Percentiles rank a stretch among this genome's conserved stretches.
phyloP scores from a whole-genome alignment of 92 coral and sea anemone species.

The Micromussa lordhowensis region DNA sequence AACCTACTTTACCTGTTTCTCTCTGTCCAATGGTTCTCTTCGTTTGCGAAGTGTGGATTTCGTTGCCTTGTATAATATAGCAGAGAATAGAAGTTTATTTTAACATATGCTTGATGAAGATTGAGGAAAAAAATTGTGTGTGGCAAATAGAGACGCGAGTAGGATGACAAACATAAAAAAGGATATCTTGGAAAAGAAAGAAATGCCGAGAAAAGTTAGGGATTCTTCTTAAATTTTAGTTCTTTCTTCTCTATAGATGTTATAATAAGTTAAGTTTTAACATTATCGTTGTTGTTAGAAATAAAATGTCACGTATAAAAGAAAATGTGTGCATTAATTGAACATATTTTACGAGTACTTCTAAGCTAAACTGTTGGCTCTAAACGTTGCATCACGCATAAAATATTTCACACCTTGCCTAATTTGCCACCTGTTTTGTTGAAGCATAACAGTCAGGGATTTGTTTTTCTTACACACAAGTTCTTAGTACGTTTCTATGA shows the following conservation, averaged over 20 bases:
- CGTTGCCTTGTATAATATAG: too few relatives aligned
- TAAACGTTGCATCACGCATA: constrained; percentile 4
- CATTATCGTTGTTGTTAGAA: too few relatives aligned
- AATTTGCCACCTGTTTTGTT: constrained; percentile 3
- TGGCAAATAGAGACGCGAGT: constrained; percentile 7
- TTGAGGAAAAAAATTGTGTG: background rate
- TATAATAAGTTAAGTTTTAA: background rate
- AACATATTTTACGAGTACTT: constrained; percentile 6
- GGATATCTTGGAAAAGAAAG: constrained; percentile 10
- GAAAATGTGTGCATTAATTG: background rate
- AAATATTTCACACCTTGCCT: constrained; percentile 13
- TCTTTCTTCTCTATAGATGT: constrained; percentile 6
- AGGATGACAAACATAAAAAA: constrained; percentile 11
- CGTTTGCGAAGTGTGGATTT: too few relatives aligned
- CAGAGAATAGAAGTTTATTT: too few relatives aligned
- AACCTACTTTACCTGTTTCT: too few relatives aligned
- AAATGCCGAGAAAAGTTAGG: constrained; percentile 14
- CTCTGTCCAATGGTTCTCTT: too few relatives aligned
- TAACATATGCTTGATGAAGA: background rate
- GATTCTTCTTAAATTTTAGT: constrained; percentile 8
- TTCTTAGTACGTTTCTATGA: background rate
- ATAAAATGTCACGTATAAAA: too few relatives aligned
- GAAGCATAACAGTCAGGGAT: constrained; percentile 6
- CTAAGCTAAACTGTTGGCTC: constrained; percentile 15
- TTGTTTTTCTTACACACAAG: background rate